Percentiles rank a stretch among this genome's conserved stretches.
Conservation (phyloP, 2,797 vertebrate species). For the Ispidina lecontei region DNA sequence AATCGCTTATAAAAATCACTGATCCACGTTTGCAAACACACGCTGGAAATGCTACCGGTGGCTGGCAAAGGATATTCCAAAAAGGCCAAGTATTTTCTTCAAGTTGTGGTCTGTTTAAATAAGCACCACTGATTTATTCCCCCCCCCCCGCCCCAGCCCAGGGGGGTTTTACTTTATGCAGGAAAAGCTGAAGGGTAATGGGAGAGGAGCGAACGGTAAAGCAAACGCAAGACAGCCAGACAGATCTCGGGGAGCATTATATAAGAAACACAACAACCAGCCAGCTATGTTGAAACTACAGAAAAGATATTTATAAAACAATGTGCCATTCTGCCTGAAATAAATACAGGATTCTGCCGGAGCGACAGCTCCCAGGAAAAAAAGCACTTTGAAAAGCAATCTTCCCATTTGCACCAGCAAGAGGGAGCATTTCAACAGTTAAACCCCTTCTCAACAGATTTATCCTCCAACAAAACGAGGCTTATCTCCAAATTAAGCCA, state of each 20-base stretch:
- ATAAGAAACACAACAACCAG: conserved; percentile 61
- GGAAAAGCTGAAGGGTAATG: conserved; percentile 39
- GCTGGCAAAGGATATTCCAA: background rate
- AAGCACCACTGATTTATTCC: conserved; percentile 44
- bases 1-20: background rate
- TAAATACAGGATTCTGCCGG: conserved; percentile 40
- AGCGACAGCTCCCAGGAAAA: conserved; percentile 28
- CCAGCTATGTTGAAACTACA: conserved; percentile 52
- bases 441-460: conserved; percentile 58
- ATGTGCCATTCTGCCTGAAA: conserved; percentile 58
- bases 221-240: background rate
- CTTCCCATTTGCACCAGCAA: conserved; percentile 50
- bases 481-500: conserved; percentile 61
- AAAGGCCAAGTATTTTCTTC: conserved; percentile 17
- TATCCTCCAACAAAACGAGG: conserved; percentile 38
- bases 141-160: background rate
- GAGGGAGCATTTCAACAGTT: conserved; percentile 58
- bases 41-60: accelerated
- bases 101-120: conserved; percentile 40
- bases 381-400: conserved; percentile 48
- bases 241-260: conserved; percentile 43
- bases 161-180: conserved; percentile 30
- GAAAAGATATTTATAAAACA: conserved; percentile 65
- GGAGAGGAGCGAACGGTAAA: conserved; percentile 11
- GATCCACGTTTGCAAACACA: background rate